Evolutionary conservation across 2,113 vertebrate species (phyloP), one percentile per base, ranked within the genome.

Genomic region (Pangasianodon hypophthalmus): DNA sequence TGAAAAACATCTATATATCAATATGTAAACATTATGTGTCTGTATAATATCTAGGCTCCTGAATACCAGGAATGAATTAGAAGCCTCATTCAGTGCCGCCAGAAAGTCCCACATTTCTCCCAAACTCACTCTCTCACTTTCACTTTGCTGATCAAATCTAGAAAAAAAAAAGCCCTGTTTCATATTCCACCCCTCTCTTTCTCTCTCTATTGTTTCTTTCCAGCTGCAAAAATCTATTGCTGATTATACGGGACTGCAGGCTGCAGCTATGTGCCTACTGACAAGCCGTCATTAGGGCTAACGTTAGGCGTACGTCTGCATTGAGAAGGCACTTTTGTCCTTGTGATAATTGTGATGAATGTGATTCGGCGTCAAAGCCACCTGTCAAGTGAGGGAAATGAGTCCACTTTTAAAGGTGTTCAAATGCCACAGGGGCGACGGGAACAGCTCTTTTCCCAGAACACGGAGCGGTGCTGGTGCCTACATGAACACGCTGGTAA

Each of bases 111-210:
- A 93, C 88, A 92, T 92, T 83, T 88, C 81, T 90, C 83, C 93
- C 93, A 48, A 79, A 48, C 75, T n/a, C 26, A 60, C 56, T 84
- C 37, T 10, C 8, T 69, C 41, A 4, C 48, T 92, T 94, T 95
- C 92, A 90, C 90, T 92, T 88, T 89, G 86, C 88, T 93, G 94
- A 95, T 95, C 93, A 91, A 90, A 94, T 94, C 93, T 92, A 91
- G 93, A 93, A 93, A 94, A 93, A 88, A 93, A 93, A 94, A 93
- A 88, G 92, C 93, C 92, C 92, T 80, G 91, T 95, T 95, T 93
- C 92, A 95, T 91, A 90, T 91, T 93, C 86, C 75, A 88, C 88
- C 93, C 94, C 94, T 10, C 50, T 82, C 90, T 92, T 89, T 87
- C 87, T 85, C 94, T 89, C 91, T 88, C 92, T 91, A 93, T 92